Percentiles rank a stretch among this genome's conserved stretches.
These are phyloP conservation scores for Megalops cyprinoides DNA, from an alignment of 2,797 vertebrate genomes.

Conservation along the genomic window DNA sequence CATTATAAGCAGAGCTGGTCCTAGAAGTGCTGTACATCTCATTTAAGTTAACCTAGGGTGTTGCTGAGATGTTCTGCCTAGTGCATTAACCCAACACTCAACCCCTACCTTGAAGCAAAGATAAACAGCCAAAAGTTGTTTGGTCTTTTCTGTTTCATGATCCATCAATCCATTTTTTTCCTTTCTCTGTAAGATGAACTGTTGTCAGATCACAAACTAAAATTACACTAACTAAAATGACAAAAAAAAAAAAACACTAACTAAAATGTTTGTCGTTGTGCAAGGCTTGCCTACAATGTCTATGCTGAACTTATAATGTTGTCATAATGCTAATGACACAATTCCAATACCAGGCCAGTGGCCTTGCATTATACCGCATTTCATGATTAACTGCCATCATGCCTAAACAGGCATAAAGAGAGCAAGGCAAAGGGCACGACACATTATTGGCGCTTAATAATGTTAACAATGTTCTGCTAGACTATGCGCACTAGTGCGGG, in stretches of 20 bases:
- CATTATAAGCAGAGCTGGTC: background rate
- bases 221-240: too few relatives aligned
- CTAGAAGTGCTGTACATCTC: background rate
- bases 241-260: background rate
- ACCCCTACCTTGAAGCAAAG: background rate
- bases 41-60: slow-evolving; percentile 3
- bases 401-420: background rate
- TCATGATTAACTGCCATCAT: background rate
- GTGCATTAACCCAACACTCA: slow-evolving; percentile 7
- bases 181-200: background rate
- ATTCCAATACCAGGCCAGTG: background rate
- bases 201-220: too few relatives aligned
- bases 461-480: background rate
- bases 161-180: background rate
- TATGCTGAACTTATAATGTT: slow-evolving; percentile 6
- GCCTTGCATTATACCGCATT: background rate
- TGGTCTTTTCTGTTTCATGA: background rate
- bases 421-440: slow-evolving; percentile 6
- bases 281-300: background rate
- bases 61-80: background rate
- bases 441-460: slow-evolving; percentile 10
- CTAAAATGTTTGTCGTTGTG: background rate
- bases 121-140: slow-evolving; percentile 13
- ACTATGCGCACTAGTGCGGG: slow-evolving; percentile 14
- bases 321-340: slow-evolving; percentile 1